These are phyloP conservation scores for Lethocerus indicus DNA, from an alignment of 1,140 invertebrate genomes.

Conservation along the genomic window DNA sequence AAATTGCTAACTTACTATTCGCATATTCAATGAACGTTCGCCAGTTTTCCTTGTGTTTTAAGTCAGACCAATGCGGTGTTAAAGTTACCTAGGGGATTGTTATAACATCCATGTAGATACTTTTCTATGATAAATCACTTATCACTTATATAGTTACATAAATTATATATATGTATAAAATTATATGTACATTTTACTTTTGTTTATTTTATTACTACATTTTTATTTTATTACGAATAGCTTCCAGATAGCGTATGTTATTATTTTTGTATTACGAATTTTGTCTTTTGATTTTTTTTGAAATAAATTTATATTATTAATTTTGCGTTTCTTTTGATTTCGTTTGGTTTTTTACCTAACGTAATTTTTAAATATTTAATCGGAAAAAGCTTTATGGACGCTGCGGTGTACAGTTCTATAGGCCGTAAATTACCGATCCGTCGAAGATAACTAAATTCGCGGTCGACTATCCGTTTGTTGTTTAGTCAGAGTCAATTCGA, in stretches of 20 bases:
- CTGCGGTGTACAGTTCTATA: no score
- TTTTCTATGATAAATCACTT: conserved; percentile 12
- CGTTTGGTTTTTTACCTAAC: no score
- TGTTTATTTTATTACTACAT: conserved; percentile 13
- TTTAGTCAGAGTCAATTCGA: no score
- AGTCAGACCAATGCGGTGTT: conserved; percentile 16
- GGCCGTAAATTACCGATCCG: no score
- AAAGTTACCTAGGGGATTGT: conserved; percentile 17
- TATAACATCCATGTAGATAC: conserved; percentile 15
- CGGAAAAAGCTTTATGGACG: no score
- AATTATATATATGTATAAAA: conserved; percentile 16
- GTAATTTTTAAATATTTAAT: neutral
- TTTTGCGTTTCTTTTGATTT: no score
- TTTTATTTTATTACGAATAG: conserved; percentile 17
- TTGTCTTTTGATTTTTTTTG: conserved; percentile 16
- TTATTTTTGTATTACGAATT: conserved; percentile 18
- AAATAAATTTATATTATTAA: conserved; percentile 16
- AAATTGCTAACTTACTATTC: no score
- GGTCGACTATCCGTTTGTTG: no score
- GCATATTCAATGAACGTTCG: conserved; percentile 12
- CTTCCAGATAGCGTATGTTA: conserved; percentile 14
- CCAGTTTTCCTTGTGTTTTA: conserved; percentile 8
- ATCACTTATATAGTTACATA: conserved; percentile 13
- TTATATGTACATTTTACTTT: no score
- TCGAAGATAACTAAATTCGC: no score